phyloP scores from a whole-genome alignment of 1,140 invertebrate species.

The Aricia agestis region DNA sequence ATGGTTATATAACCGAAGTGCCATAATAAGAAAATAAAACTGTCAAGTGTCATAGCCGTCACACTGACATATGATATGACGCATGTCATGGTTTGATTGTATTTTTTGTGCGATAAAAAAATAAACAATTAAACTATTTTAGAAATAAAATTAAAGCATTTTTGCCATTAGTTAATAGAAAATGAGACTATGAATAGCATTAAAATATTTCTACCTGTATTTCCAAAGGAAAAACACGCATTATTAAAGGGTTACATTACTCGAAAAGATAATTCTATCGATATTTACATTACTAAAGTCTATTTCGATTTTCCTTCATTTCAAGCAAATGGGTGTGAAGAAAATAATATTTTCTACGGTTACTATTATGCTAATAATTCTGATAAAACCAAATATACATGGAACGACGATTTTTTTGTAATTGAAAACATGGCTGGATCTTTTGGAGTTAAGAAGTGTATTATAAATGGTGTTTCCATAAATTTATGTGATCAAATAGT shows the following conservation, averaged over 20 bases:
- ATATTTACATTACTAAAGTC: slow-evolving; percentile 47
- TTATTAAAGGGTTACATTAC: slow-evolving; percentile 49
- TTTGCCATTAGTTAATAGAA: no score
- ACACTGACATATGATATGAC: no score
- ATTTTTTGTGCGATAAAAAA: no score
- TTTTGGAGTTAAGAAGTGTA: slow-evolving; percentile 37
- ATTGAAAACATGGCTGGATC: slow-evolving; percentile 25
- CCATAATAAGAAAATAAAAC: no score
- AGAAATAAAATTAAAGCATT: no score
- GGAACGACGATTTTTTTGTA: slow-evolving; percentile 27
- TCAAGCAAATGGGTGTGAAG: slow-evolving; percentile 20
- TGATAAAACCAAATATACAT: slow-evolving; percentile 27
- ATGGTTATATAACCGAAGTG: no score
- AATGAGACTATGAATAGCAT: slow-evolving; percentile 23
- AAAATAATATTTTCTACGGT: slow-evolving; percentile 40
- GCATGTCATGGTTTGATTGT: no score
- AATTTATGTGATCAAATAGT: slow-evolving; percentile 36
- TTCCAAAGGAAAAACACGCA: slow-evolving; percentile 31
- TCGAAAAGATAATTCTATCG: slow-evolving; percentile 21
- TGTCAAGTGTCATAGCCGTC: no score
- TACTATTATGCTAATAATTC: slow-evolving; percentile 24
- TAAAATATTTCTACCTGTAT: slow-evolving; percentile 44
- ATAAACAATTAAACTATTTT: no score
- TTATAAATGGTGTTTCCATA: slow-evolving; percentile 38
- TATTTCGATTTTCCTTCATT: slow-evolving; percentile 25